These are phyloP conservation scores for Drosophila neonasuta DNA, from an alignment of 2,888 invertebrate species.

Conservation along the genomic window DNA sequence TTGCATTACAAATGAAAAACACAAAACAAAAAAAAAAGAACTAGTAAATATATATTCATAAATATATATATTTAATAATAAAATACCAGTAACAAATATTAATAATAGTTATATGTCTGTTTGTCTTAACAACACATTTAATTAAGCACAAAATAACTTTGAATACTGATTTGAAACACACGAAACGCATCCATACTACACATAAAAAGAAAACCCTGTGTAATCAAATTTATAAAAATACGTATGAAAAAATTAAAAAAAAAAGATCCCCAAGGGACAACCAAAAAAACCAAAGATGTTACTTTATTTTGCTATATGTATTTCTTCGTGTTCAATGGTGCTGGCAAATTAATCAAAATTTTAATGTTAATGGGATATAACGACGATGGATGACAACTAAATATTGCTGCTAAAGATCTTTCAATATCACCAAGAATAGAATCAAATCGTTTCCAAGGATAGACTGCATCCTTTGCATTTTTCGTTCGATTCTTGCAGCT, in stretches of 20 bases:
- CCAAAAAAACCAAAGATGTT: conserved; percentile 52
- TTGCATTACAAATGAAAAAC: too few relatives aligned
- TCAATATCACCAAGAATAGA: too few relatives aligned
- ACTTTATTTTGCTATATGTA: conserved; percentile 7
- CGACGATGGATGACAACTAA: too few relatives aligned
- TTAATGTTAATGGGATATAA: too few relatives aligned
- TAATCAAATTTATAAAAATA: conserved; percentile 68
- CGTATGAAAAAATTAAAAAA: conserved; percentile 55
- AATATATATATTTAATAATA: conserved; percentile 31
- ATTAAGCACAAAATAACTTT: conserved; percentile 52
- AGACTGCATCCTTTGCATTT: too few relatives aligned
- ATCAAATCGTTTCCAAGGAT: too few relatives aligned
- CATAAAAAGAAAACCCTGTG: conserved; percentile 51
- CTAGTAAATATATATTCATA: conserved; percentile 42
- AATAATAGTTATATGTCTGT: conserved; percentile 48
- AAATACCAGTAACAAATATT: conserved; percentile 36
- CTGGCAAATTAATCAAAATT: not conserved
- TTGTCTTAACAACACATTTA: conserved; percentile 51
- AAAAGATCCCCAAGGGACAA: conserved; percentile 79
- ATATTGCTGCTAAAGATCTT: too few relatives aligned
- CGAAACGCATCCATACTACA: conserved; percentile 41
- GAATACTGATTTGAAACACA: conserved; percentile 53
- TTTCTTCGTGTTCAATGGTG: not conserved
- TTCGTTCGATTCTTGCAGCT: too few relatives aligned
- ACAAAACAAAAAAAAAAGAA: conserved; percentile 13